phyloP scores from a whole-genome alignment of 2,113 vertebrate species.

The Apodemus sylvaticus region DNA sequence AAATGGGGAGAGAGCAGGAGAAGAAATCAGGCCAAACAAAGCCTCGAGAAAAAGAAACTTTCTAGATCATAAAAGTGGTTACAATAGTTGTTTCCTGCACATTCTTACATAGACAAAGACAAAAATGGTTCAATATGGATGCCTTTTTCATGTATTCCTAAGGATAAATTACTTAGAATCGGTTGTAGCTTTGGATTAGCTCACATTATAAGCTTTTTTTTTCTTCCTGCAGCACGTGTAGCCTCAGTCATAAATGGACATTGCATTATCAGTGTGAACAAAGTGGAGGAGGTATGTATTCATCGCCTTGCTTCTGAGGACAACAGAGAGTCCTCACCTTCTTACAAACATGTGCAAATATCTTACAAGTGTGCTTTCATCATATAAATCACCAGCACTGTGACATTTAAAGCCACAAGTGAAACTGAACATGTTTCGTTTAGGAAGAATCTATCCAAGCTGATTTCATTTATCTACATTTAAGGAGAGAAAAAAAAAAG shows the following conservation, averaged over 20 bases:
- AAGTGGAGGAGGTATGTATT: neutral
- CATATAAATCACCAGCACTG: neutral
- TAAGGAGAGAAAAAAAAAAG: neutral
- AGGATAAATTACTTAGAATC: neutral
- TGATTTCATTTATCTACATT: conserved; percentile 13
- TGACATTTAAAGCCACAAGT: neutral
- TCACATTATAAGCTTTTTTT: neutral
- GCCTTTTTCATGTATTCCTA: neutral
- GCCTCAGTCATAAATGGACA: neutral
- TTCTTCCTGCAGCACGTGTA: neutral
- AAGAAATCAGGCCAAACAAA: neutral
- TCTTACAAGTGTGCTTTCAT: neutral
- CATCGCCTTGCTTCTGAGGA: neutral
- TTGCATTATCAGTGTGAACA: neutral
- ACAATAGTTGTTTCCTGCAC: neutral
- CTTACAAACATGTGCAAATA: neutral
- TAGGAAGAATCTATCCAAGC: neutral
- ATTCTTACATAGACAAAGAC: neutral
- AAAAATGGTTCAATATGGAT: neutral
- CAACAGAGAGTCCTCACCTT: neutral
- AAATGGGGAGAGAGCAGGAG: neutral
- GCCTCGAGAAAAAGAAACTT: neutral
- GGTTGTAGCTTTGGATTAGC: neutral
- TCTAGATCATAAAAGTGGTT: neutral
- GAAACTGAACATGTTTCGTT: neutral